These are phyloP conservation scores for Argentina silus DNA, from an alignment of 2,797 vertebrate species.

Conservation along the genomic window DNA sequence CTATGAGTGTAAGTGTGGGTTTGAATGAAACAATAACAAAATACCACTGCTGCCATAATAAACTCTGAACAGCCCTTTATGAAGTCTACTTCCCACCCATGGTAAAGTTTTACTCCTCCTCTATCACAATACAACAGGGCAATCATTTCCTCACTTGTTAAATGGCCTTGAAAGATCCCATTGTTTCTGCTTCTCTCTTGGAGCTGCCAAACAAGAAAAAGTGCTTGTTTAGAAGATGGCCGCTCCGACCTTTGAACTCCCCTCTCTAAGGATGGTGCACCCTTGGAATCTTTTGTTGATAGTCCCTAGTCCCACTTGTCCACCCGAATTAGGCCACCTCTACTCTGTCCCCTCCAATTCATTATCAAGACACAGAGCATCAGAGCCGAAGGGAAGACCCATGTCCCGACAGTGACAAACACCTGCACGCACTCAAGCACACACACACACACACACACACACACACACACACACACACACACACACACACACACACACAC, in stretches of 20 bases:
- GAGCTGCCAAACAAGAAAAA: neutral
- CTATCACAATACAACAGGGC: neutral
- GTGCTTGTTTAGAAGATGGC: conserved; percentile 2
- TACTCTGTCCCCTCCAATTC: conserved; percentile 4
- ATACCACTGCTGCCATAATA: neutral
- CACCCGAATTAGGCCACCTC: neutral
- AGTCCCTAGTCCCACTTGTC: neutral
- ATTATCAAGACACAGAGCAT: neutral
- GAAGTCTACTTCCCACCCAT: neutral
- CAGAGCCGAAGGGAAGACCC: neutral
- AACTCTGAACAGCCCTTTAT: neutral
- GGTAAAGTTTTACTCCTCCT: neutral
- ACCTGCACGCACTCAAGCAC: too few relatives aligned
- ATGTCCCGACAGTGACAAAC: neutral
- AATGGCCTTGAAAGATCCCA: neutral
- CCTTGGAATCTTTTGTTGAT: neutral
- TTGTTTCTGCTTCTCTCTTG: neutral
- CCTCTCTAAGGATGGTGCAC: neutral
- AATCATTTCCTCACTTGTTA: neutral
- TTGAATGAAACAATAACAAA: neutral
- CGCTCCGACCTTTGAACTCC: neutral
- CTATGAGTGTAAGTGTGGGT: too few relatives aligned
- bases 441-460: too few relatives aligned
- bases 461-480: too few relatives aligned
- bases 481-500: too few relatives aligned